Base-by-base conservation (phyloP, 1,140 invertebrate species). In the Patella vulgata region DNA sequence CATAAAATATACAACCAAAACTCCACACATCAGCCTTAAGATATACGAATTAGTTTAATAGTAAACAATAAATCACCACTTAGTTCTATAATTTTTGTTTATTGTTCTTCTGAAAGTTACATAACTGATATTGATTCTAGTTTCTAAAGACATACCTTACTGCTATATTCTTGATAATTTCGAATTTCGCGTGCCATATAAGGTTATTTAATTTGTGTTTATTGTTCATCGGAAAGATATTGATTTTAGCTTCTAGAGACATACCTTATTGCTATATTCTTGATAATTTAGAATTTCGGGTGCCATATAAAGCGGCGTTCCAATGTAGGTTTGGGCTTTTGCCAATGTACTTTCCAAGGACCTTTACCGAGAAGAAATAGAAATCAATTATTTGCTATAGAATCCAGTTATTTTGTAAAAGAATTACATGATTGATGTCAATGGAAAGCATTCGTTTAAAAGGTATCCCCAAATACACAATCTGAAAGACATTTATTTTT, bases 11-110 rank as follows among this genome's bases (percentile, higher is more conserved):
- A 60, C 76, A 78, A 2, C 76, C 76, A 30, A 78, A 57, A 48
- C 73, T 73, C 76, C 76, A 78, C 0, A 76, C 66, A 52, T 78
- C 76, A 31, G 74, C 68, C 76, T 78, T 44, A 30, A 61, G 62
- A 47, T 31, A 46, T 14, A 31, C 23, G 44, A 58, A 33, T 40
- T 44, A n/a, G 9, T 6, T 5, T 23, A 54, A 14, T 39, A 54
- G 23, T 8, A 19, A 39, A 54, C n/a, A 21, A 1, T 2, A 23
- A 8, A 21, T 28, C 8, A 9, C 14, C n/a, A n/a, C n/a, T n/a
- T n/a, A n/a, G n/a, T 11, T 3, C 17, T 21, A 2, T 2, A 30
- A 19, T 12, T 11, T 23, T 8, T 17, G n/a, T 36, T 25, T 1
- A 19, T 14, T 42, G 31, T 25, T 0, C 3, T 14, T 48, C 12